These are phyloP conservation scores for Netelia melanura DNA, from an alignment of 2,888 invertebrate genomes.

Conservation along the genomic window DNA sequence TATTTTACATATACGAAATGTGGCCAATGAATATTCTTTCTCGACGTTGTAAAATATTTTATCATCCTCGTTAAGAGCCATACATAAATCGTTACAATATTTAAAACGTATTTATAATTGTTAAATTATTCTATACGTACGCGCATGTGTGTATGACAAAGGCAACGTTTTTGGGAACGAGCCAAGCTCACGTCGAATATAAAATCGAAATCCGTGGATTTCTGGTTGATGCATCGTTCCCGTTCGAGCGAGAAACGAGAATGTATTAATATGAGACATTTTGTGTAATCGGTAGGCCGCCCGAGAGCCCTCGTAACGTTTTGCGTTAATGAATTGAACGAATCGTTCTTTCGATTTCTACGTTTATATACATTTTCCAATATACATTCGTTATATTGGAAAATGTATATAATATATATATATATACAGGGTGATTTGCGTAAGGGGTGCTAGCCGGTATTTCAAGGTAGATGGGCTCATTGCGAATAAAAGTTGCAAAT, in stretches of 20 bases:
- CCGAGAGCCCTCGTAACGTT: slow-evolving; percentile 34
- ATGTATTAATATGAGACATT: slow-evolving; percentile 66
- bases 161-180: slow-evolving; percentile 32
- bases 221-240: slow-evolving; percentile 35
- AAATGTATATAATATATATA: too few relatives aligned
- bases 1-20: neutral
- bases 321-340: slow-evolving; percentile 54
- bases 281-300: slow-evolving; percentile 62
- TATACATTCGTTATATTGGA: too few relatives aligned
- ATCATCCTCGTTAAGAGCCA: slow-evolving; percentile 10
- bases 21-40: slow-evolving; percentile 9
- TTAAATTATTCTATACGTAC: too few relatives aligned
- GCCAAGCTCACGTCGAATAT: slow-evolving; percentile 48
- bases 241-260: slow-evolving; percentile 7
- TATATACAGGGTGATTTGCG: too few relatives aligned
- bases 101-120: neutral
- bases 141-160: slow-evolving; percentile 8
- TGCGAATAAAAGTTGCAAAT: too few relatives aligned
- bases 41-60: slow-evolving; percentile 41
- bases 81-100: neutral
- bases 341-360: slow-evolving; percentile 46
- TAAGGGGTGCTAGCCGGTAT: too few relatives aligned
- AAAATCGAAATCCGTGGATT: neutral
- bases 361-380: neutral
- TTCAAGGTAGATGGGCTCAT: too few relatives aligned